Base-by-base conservation (phyloP, 2,888 invertebrate species). In the Caradrina kadenii region DNA sequence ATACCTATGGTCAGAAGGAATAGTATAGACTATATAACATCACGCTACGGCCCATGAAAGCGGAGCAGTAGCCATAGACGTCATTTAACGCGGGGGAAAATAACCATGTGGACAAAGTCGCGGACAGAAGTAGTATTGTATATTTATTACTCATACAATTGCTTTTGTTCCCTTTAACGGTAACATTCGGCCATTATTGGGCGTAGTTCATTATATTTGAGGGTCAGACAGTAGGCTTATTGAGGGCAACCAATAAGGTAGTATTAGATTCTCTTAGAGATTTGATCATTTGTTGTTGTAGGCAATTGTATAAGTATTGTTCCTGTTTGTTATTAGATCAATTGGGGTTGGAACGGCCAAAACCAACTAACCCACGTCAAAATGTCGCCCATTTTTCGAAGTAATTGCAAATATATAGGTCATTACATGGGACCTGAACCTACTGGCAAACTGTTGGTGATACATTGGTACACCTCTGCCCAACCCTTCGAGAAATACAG, bases 201-300 rank as follows among this genome's bases (percentile, higher is more conserved):
- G 53, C 26, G 42, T 2, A 63, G 69, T 82, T 82, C 82, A 80
- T 80, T 80, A 72, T 72, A 69, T 69, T 50, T 55, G 39, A 22
- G 62, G 76, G 48, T 10, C 15, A 26, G 21, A 7, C n/a, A 22
- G 42, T 17, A 19, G 59, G 48, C 49, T 54, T 63, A 82, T 68
- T 70, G 50, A 60, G 39, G 10, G 13, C 53, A n/a, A 50, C 54
- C 61, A 73, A 79, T 79, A 66, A 53, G 52, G 68, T 63, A 63
- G 42, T 31, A 67, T 73, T 64, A 39, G 56, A 56, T 70, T 70
- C 42, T 65, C 49, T 53, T 52, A 60, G 26, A 71, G 60, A 81
- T 77, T 69, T 63, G 66, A 39, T 71, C 63, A 71, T 71, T 71
- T 60, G 55, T 63, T 26, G 22, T 21, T 35, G 13, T 39, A 49